phyloP scores from a whole-genome alignment of 2,113 vertebrate genomes.

The Dicaeum eximium region DNA sequence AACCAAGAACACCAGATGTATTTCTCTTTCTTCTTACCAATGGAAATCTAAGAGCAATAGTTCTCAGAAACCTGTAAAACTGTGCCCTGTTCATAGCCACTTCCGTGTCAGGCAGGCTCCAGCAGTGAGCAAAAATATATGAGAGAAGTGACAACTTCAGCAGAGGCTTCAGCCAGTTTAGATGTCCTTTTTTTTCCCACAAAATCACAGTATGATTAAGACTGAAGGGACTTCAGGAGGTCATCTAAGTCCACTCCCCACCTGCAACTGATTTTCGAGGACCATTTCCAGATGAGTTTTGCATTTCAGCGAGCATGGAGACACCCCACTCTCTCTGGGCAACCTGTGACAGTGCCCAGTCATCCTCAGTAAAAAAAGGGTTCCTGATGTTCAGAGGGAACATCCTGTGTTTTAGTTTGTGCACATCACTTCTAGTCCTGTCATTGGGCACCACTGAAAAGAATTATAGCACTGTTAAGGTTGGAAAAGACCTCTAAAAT shows the following conservation, averaged over 20 bases:
- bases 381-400: background rate
- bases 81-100: background rate
- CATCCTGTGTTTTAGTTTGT: background rate
- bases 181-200: background rate
- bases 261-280: background rate
- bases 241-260: background rate
- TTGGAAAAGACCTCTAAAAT: background rate
- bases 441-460: background rate
- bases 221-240: background rate
- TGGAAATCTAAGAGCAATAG: background rate
- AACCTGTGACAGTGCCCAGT: background rate
- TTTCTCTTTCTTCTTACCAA: background rate
- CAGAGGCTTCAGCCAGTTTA: background rate
- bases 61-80: background rate
- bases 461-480: background rate
- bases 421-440: background rate
- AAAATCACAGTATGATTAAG: background rate
- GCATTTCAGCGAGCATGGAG: background rate
- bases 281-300: background rate
- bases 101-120: background rate
- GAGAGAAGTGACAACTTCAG: background rate
- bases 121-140: accelerated
- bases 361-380: background rate
- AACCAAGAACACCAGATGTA: background rate
- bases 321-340: background rate